These are phyloP conservation scores for Lithophane socia DNA, from an alignment of 2,888 invertebrate species.

Conservation along the genomic window DNA sequence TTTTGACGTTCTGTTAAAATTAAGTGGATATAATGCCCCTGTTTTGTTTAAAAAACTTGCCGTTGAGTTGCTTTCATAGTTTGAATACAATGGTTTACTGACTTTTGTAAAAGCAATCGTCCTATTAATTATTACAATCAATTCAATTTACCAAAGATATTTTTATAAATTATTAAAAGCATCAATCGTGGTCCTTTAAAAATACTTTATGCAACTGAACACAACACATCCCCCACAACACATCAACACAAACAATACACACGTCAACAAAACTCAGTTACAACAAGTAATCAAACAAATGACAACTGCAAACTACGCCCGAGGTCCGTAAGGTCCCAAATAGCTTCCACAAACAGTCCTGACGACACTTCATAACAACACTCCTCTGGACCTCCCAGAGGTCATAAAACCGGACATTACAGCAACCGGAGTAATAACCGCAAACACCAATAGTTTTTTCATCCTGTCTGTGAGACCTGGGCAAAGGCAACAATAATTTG, in stretches of 20 bases:
- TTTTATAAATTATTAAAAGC: not conserved
- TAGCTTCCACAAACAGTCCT: slow-evolving; percentile 15
- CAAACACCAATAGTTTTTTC: slow-evolving; percentile 52
- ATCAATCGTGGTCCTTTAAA: not conserved
- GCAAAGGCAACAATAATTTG: slow-evolving; percentile 44
- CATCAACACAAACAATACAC: not conserved
- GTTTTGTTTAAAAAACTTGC: not conserved
- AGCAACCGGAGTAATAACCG: slow-evolving; percentile 32
- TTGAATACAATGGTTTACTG: not conserved
- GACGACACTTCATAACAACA: slow-evolving; percentile 35
- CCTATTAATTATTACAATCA: not conserved
- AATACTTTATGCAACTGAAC: not conserved
- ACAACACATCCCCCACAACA: not conserved
- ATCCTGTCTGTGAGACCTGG: slow-evolving; percentile 8
- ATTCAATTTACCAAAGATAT: not conserved
- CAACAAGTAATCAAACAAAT: slow-evolving; percentile 49
- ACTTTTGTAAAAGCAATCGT: not conserved
- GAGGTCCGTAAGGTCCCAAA: not conserved
- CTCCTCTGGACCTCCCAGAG: slow-evolving; percentile 16
- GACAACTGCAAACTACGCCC: slow-evolving; percentile 25
- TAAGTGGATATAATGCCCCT: not conserved
- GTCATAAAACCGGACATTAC: slow-evolving; percentile 37
- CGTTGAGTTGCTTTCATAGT: not conserved
- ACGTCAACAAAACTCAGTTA: slow-evolving; percentile 31
- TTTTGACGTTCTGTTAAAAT: slow-evolving; percentile 14